Evolutionary conservation across 2,888 invertebrate genomes (phyloP).

Genomic region (Diplolepis rosae): DNA sequence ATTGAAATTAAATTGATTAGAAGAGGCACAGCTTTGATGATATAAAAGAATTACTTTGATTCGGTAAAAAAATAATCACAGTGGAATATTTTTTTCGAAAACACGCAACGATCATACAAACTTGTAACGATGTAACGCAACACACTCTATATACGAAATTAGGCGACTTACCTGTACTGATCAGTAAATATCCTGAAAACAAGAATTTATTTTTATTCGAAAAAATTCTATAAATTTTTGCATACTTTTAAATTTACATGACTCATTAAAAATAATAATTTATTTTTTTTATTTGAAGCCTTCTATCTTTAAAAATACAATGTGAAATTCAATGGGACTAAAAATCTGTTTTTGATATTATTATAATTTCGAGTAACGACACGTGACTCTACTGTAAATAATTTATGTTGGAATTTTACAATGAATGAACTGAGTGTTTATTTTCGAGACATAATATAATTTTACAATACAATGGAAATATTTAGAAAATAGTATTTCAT

Average conservation of each 20-base stretch:
- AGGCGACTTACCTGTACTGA: conserved; percentile 70
- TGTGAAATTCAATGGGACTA: not conserved
- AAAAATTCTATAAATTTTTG: conserved; percentile 56
- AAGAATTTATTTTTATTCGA: conserved; percentile 67
- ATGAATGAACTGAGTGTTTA: too few species aligned
- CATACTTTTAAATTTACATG: conserved; percentile 59
- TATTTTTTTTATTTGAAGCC: conserved; percentile 1
- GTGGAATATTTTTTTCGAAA: not conserved
- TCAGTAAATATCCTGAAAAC: conserved; percentile 72
- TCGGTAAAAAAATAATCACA: not conserved
- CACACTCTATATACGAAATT: conserved; percentile 52
- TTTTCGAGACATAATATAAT: too few species aligned
- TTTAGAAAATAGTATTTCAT: too few species aligned
- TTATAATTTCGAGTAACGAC: not conserved
- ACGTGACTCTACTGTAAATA: too few species aligned
- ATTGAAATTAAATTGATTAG: too few species aligned
- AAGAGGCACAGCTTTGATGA: too few species aligned
- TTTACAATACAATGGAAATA: too few species aligned
- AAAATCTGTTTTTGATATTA: not conserved
- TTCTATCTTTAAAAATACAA: not conserved
- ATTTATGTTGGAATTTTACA: too few species aligned
- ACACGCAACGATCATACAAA: conserved; percentile 22
- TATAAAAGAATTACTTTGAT: not conserved
- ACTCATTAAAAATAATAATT: conserved; percentile 6
- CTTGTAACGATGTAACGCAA: conserved; percentile 52